Percentiles rank a stretch among this genome's conserved stretches.
Evolutionary conservation across 2,113 vertebrate genomes (phyloP).

Genomic region (Prietella phreatophila): DNA sequence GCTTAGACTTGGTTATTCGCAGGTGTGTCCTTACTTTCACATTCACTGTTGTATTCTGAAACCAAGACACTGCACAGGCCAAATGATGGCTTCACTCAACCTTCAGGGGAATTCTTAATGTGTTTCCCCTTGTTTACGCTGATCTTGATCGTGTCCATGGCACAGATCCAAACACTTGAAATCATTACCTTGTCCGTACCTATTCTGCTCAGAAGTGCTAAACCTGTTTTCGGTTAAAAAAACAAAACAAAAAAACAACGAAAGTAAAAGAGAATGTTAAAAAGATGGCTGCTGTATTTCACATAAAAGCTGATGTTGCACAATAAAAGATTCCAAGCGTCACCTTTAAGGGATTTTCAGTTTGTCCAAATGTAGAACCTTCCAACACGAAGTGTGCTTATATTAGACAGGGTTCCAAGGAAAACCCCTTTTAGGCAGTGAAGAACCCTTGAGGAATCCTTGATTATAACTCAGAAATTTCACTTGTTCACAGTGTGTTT

Average conservation of each 20-base stretch:
- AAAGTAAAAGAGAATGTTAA: slow-evolving; percentile 3
- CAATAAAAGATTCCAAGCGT: not conserved
- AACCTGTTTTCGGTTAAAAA: not conserved
- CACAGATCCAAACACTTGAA: not conserved
- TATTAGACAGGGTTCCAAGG: not conserved
- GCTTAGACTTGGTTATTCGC: not conserved
- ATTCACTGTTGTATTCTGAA: not conserved
- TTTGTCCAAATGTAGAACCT: not conserved
- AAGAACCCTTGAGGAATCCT: not conserved
- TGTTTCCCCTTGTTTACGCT: not conserved
- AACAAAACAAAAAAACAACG: slow-evolving; percentile 1
- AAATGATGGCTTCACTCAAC: not conserved
- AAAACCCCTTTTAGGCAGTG: not conserved
- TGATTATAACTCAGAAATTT: not conserved
- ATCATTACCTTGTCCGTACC: not conserved
- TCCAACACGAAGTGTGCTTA: not conserved
- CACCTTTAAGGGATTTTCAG: not conserved
- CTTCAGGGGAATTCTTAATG: not conserved
- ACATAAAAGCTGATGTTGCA: not conserved
- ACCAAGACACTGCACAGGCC: not conserved
- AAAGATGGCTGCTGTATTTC: not conserved
- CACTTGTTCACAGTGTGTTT: not conserved
- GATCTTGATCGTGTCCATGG: not conserved
- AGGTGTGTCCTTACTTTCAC: slow-evolving; percentile 15
- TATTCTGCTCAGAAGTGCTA: not conserved